Evolutionary conservation across 35 echinoderm and acorn worm species (phyloP).

Genomic region (Ptychodera flava): DNA sequence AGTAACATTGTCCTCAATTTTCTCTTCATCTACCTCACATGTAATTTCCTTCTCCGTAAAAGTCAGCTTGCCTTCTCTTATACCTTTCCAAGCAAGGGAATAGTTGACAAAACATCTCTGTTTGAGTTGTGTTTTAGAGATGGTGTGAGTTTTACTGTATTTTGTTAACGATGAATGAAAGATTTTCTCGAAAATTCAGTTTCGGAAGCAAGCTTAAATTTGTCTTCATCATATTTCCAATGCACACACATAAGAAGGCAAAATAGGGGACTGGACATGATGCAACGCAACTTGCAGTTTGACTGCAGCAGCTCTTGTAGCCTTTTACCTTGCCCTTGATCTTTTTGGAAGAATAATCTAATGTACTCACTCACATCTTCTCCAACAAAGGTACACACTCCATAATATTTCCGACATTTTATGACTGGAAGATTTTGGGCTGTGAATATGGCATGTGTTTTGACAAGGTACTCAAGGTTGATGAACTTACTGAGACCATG

Average conservation of each 20-base stretch:
- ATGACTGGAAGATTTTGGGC: not conserved
- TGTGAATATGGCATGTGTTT: not conserved
- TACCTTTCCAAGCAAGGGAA: not conserved
- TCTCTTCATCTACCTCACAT: too few species aligned
- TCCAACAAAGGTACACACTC: not conserved
- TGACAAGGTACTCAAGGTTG: not conserved
- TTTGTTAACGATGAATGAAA: not conserved
- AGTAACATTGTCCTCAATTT: not conserved
- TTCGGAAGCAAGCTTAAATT: not conserved
- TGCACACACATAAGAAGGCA: not conserved
- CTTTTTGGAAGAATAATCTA: not conserved
- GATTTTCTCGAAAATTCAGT: not conserved
- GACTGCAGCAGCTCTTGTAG: not conserved
- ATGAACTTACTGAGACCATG: not conserved
- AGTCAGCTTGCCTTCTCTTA: not conserved
- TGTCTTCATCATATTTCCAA: not conserved
- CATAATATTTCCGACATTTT: not conserved
- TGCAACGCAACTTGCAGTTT: not conserved
- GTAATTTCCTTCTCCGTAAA: not conserved
- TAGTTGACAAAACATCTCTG: not conserved
- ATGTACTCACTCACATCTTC: not conserved
- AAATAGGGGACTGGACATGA: not conserved
- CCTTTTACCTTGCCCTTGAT: not conserved
- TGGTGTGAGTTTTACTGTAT: not conserved
- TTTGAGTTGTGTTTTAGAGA: not conserved